A percentile compares a stretch with the other conserved stretches of the same genome.
Conservation (phyloP, 92 coral and sea anemone genomes). For the Phymanthus crucifer region DNA sequence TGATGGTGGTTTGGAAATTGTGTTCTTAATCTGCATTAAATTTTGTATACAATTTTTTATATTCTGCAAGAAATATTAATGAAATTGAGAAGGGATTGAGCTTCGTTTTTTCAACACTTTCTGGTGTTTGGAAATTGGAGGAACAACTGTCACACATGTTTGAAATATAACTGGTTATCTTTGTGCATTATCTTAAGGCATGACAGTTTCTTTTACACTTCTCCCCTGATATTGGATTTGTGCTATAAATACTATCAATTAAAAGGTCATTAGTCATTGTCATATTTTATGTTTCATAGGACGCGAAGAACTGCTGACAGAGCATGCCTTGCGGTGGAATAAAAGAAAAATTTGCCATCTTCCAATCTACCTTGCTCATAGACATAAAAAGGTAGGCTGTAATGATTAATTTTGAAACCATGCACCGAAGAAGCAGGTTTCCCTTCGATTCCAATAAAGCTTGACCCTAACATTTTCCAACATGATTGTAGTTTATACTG, state of each 20-base stretch:
- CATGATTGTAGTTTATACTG: neutral
- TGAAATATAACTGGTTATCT: too few relatives aligned
- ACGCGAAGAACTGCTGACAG: conserved; percentile 66
- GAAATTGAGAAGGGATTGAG: too few relatives aligned
- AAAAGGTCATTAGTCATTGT: neutral
- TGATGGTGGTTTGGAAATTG: too few relatives aligned
- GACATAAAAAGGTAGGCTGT: conserved; percentile 51
- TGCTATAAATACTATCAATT: neutral
- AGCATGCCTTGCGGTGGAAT: conserved; percentile 65
- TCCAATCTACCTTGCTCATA: conserved; percentile 30
- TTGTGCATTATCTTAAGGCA: neutral
- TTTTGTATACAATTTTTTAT: neutral
- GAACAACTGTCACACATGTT: too few relatives aligned
- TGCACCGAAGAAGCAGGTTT: neutral
- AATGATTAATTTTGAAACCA: conserved; percentile 1
- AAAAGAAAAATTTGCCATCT: conserved; percentile 38
- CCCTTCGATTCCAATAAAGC: neutral
- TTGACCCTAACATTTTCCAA: neutral
- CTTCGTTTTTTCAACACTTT: too few relatives aligned
- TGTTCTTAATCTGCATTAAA: too few relatives aligned
- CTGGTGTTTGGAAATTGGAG: too few relatives aligned
- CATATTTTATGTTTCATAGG: conserved; percentile 19
- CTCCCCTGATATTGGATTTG: neutral
- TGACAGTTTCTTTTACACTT: neutral
- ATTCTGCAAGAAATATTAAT: too few relatives aligned